Conservation (phyloP, 2,888 invertebrate genomes). For the Nomada goodeniana region DNA sequence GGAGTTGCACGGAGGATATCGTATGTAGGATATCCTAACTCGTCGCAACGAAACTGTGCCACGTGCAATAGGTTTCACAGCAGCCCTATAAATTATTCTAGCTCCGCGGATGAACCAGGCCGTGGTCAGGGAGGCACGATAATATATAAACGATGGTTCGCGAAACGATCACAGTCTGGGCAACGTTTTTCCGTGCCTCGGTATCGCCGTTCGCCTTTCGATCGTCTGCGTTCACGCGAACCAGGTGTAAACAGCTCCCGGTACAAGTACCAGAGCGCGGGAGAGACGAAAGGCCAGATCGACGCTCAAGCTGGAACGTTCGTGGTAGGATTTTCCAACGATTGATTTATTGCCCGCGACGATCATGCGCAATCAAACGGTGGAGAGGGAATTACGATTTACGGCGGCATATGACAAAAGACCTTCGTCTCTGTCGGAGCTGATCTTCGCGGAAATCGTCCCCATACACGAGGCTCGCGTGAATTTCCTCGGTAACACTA, state of each 20-base stretch:
- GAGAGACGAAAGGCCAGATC: background rate
- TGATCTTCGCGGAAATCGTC: conserved; percentile 24
- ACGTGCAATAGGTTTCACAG: conserved; percentile 25
- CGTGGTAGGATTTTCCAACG: conserved; percentile 22
- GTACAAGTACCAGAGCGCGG: background rate
- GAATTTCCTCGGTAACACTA: conserved; percentile 20
- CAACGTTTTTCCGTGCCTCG: background rate
- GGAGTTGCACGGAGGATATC: background rate
- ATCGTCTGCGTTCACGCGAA: conserved; percentile 23
- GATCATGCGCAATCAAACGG: conserved; percentile 7
- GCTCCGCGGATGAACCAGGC: conserved; percentile 12
- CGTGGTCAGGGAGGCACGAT: conserved; percentile 2
- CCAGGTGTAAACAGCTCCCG: conserved; percentile 14
- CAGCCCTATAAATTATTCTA: conserved; percentile 27
- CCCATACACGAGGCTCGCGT: background rate
- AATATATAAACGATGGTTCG: conserved; percentile 38
- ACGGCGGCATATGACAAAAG: conserved; percentile 30
- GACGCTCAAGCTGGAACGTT: conserved; percentile 21
- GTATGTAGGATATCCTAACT: background rate
- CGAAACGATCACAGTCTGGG: conserved; percentile 14
- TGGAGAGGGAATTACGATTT: conserved; percentile 29
- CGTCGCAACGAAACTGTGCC: background rate
- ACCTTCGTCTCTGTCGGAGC: conserved; percentile 36
- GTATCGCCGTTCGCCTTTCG: background rate
- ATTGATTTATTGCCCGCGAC: conserved; percentile 23